Evolutionary conservation across 2,888 invertebrate species (phyloP), one percentile per base, ranked within the genome.

Genomic region (Sarcophaga carnaria): DNA sequence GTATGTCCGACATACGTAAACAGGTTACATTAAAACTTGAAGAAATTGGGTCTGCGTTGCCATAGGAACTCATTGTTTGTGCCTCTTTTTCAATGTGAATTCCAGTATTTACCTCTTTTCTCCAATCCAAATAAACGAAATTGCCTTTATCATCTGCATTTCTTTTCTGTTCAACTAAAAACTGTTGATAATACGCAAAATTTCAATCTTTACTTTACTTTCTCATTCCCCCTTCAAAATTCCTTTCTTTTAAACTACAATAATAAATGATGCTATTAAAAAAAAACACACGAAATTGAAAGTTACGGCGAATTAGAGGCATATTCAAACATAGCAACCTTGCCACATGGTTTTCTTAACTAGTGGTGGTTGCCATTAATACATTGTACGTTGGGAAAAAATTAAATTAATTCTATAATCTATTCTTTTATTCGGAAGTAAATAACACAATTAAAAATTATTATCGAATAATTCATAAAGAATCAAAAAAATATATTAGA

Each of bases 1-100:
- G 95, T 63, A 98, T 93, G 92, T 99, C 99, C 22, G 97, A 96
- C 91, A 96, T 94, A 89, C 97, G 96, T 66, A 99, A 89, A 25
- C 93, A 92, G 8, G 91, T 90, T 75, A 93, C 93, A 76, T 93
- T 89, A 72, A 97, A 98, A 92, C 96, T 98, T 89, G 99, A 94
- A 82, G 97, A 95, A 89, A 97, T 92, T 37, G 93, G 93, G 89
- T 93, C 93, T 47, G 93, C 90, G 83, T 91, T 91, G 4, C 79
- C 76, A 79, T 86, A 88, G 80, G 88, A 88, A 86, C 86, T 88
- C 88, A 89, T 89, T 78, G 74, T 82, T 8, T 25, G 22, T 76
- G 8, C 4, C 37, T 63, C 37, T 66, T 66, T n/a, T 62, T 22
- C 59, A 45, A 77, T 22, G 8, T 37, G 37, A n/a, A 76, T 14